Base-by-base conservation (phyloP, 1,140 invertebrate species). In the Apolygus lucorum region DNA sequence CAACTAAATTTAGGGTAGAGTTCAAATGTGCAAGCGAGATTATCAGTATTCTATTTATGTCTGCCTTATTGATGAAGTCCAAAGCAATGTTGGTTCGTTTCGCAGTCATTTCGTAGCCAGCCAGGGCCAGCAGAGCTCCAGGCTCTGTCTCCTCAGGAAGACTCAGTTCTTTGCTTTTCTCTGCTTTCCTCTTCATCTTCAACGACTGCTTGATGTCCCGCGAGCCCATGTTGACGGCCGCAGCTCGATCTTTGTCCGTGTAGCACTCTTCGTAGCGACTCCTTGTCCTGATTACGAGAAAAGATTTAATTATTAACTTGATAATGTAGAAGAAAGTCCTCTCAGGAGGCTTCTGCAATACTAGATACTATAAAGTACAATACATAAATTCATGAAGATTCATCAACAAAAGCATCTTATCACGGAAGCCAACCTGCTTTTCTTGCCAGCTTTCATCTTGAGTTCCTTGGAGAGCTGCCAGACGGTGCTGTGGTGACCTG, bases 181-280 rank as follows among this genome's bases (percentile, higher is more conserved):
- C 91, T 70, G 90, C 86, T 67, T 87, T 85, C 68, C 88, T 84
- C 75, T 93, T 93, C 70, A 90, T 84, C 75, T 86, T 90, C 64
- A 93, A 79, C 25, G 89, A 91, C 70, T 89, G 87, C 75, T 94
- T 94, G 34, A 94, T 94, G 76, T 95, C 91, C 62, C 86, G 87
- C 29, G 71, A 70, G 0, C 90, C 90, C 82, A 93, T 85, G 73
- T 91, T 90, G 2, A 93, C 91, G 0, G 92, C 91, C 0, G 92
- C 92, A 0, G 92, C 92, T 11, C 92, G 79, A 77, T 94, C 92
- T 76, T 94, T 95, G 77, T 95, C 92, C 11, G 91, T 93, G 76
- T 93, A 95, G 14, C 90, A 78, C 76, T 94, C 91, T 69, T 81
- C 26, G 72, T 71, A 72, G 74, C 69, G 64, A 64, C 49, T 63